Evolutionary conservation across 2,113 vertebrate genomes (phyloP).

Genomic region (Melanotaenia duboulayi): DNA sequence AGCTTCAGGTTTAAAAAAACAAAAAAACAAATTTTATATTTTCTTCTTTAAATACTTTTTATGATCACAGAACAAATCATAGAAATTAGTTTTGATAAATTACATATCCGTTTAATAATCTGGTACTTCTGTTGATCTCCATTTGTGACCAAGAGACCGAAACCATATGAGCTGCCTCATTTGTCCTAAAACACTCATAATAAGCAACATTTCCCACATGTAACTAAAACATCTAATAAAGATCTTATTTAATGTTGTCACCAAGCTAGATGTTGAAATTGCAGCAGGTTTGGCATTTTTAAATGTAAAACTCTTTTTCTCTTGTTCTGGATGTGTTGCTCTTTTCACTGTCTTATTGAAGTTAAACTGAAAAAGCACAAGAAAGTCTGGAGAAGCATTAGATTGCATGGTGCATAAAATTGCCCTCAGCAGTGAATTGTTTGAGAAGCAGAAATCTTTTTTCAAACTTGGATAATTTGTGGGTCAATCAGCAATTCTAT

Average conservation of each 20-base stretch:
- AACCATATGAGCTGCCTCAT: constrained; percentile 4
- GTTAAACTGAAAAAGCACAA: constrained; percentile 6
- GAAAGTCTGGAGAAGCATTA: background rate
- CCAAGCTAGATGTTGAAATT: background rate
- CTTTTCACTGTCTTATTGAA: background rate
- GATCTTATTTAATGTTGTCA: background rate
- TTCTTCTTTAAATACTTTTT: no score
- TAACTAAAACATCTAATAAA: background rate
- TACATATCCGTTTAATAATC: constrained; percentile 5
- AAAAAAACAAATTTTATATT: no score
- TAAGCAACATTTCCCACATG: constrained; percentile 16
- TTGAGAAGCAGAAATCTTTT: constrained; percentile 24
- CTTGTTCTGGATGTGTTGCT: background rate
- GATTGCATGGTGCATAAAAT: constrained; percentile 11
- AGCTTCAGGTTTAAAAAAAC: constrained; percentile 6
- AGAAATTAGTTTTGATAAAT: background rate
- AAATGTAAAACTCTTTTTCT: background rate
- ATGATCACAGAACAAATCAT: no score
- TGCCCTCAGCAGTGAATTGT: constrained; percentile 23
- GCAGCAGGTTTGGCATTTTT: background rate
- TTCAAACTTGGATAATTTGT: constrained; percentile 35
- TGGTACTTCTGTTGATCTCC: constrained; percentile 15
- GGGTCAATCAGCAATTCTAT: constrained; percentile 41
- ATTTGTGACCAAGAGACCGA: constrained; percentile 19
- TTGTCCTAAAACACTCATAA: constrained; percentile 12